Evolutionary conservation across 2,113 vertebrate genomes (phyloP).

Genomic region (Melanotaenia duboulayi): DNA sequence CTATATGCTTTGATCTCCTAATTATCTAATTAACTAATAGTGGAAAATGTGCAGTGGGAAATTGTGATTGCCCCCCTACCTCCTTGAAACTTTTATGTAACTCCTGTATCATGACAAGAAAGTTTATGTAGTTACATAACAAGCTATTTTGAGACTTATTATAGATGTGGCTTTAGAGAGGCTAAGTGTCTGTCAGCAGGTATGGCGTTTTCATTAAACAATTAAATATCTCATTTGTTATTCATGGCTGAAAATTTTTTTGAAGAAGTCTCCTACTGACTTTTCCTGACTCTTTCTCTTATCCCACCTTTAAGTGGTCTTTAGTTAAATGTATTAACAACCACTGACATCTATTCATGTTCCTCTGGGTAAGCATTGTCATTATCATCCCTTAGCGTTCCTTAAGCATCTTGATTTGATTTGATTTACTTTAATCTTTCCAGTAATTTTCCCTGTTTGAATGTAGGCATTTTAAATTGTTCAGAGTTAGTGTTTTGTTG

Average conservation of each 20-base stretch:
- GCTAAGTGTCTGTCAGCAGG: not conserved
- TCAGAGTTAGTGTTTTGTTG: slow-evolving; percentile 46
- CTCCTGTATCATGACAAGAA: slow-evolving; percentile 52
- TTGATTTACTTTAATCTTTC: not conserved
- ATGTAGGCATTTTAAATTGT: slow-evolving; percentile 34
- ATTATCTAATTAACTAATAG: slow-evolving; percentile 66
- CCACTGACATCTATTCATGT: not conserved
- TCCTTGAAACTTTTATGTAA: slow-evolving; percentile 37
- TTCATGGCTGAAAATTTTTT: not conserved
- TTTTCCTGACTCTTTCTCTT: not conserved
- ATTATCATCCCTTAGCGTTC: not conserved
- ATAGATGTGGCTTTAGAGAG: not conserved
- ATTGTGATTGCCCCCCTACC: slow-evolving; percentile 47
- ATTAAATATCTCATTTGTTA: not conserved
- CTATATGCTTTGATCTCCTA: slow-evolving; percentile 65
- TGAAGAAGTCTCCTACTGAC: not conserved
- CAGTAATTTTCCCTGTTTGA: no score
- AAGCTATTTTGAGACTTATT: slow-evolving; percentile 27
- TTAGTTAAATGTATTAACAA: not conserved
- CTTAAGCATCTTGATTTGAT: not conserved
- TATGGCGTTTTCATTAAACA: not conserved
- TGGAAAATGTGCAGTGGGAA: slow-evolving; percentile 60
- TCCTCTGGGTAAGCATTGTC: not conserved
- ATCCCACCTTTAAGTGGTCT: not conserved
- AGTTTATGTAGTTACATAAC: slow-evolving; percentile 57